Evolutionary conservation across 2,113 vertebrate species (phyloP).

Genomic region (Silurus glanis): DNA sequence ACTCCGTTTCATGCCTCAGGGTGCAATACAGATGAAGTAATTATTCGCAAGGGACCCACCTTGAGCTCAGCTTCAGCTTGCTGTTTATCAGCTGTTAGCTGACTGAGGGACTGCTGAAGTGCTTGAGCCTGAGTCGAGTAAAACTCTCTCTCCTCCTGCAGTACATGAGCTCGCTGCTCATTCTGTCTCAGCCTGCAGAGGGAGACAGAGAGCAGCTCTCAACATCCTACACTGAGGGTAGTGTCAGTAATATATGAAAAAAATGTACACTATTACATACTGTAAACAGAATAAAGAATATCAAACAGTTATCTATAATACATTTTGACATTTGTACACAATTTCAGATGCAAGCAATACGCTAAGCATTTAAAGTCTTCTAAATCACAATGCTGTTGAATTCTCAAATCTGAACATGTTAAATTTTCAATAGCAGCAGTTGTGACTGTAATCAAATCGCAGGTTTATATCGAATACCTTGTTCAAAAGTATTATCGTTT

Average conservation of each 20-base stretch:
- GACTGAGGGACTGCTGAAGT: slow-evolving; percentile 87
- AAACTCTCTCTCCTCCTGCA: slow-evolving; percentile 90
- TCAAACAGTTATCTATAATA: not conserved
- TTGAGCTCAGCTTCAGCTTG: slow-evolving; percentile 91
- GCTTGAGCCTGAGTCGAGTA: slow-evolving; percentile 86
- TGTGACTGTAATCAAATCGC: not conserved
- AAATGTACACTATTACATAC: not conserved
- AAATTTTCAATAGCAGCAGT: not conserved
- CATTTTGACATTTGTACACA: not conserved
- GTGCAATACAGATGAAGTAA: not conserved
- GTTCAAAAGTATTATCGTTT: not conserved
- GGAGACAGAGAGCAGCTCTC: slow-evolving; percentile 27
- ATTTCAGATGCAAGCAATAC: not conserved
- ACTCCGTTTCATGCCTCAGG: not conserved
- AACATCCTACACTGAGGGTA: not conserved
- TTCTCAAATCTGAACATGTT: not conserved
- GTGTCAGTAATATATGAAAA: not conserved
- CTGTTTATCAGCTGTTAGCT: slow-evolving; percentile 88
- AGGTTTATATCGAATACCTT: not conserved
- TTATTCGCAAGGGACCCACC: slow-evolving; percentile 67
- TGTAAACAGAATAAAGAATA: not conserved
- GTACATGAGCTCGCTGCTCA: slow-evolving; percentile 76
- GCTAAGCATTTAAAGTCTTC: not conserved
- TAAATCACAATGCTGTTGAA: not conserved
- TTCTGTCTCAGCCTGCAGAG: slow-evolving; percentile 84